phyloP scores from a whole-genome alignment of 1,140 invertebrate genomes.

The Metopolophium dirhodum region DNA sequence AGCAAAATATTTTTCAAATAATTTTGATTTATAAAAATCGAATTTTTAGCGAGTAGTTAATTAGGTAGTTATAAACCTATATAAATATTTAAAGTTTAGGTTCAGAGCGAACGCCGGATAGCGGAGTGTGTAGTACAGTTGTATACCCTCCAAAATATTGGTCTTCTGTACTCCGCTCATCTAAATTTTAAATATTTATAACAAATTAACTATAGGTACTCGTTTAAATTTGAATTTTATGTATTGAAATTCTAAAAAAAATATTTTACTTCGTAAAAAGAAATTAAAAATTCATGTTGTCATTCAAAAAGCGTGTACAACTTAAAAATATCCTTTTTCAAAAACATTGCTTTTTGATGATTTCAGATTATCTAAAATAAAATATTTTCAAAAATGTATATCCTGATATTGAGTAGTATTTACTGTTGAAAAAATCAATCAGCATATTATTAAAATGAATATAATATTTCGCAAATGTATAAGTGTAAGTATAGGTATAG shows the following conservation, averaged over 20 bases:
- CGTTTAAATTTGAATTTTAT: not conserved
- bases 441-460: not conserved
- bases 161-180: not conserved
- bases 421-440: not conserved
- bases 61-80: too few relatives aligned
- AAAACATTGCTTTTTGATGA: not conserved
- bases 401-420: not conserved
- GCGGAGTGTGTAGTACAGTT: too few relatives aligned
- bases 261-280: not conserved
- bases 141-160: too few relatives aligned
- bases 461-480: not conserved
- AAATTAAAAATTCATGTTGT: too few relatives aligned
- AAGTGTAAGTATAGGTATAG: not conserved
- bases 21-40: too few relatives aligned
- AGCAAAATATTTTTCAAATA: too few relatives aligned
- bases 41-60: too few relatives aligned
- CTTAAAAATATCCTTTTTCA: too few relatives aligned
- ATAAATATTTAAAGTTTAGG: too few relatives aligned
- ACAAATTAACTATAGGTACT: too few relatives aligned
- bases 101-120: too few relatives aligned
- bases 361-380: not conserved
- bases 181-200: not conserved
- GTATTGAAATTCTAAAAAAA: not conserved
- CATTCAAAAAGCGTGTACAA: not conserved
- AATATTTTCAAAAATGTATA: not conserved